Percentiles rank a stretch among this genome's conserved stretches.
phyloP scores from a whole-genome alignment of 2,888 invertebrate genomes.

The Drosophila putrida region DNA sequence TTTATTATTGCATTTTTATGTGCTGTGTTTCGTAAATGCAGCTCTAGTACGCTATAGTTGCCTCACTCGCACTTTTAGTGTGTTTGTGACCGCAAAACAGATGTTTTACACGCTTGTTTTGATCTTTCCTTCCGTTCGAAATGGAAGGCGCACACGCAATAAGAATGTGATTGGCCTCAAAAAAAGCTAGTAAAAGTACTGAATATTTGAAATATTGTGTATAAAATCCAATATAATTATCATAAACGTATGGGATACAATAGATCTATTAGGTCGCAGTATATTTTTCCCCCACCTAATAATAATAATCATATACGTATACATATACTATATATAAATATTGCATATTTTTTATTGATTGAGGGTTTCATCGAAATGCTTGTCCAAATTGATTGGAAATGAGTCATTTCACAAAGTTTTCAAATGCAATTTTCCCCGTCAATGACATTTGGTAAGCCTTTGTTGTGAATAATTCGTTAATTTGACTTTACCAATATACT shows the following conservation, averaged over 20 bases:
- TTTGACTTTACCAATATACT: neutral
- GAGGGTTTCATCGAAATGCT: neutral
- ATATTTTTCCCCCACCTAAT: too few relatives aligned
- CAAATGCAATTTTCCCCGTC: constrained; percentile 8
- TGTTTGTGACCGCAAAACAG: constrained; percentile 50
- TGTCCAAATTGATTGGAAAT: constrained; percentile 3
- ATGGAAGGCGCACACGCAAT: constrained; percentile 19
- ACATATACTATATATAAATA: neutral
- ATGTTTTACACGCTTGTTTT: constrained; percentile 68
- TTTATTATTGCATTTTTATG: constrained; percentile 73
- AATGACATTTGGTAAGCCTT: neutral
- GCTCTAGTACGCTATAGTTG: constrained; percentile 37
- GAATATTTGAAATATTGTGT: too few relatives aligned
- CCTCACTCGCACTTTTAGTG: constrained; percentile 49
- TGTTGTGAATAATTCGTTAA: neutral
- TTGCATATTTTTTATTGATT: neutral
- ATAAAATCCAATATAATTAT: too few relatives aligned
- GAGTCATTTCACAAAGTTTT: constrained; percentile 4
- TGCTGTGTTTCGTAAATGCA: constrained; percentile 69
- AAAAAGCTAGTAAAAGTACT: neutral
- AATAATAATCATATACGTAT: too few relatives aligned
- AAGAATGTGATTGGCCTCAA: neutral
- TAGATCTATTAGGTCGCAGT: too few relatives aligned
- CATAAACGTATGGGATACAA: too few relatives aligned
- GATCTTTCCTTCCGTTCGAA: constrained; percentile 33